phyloP scores from a whole-genome alignment of 1,140 invertebrate genomes.

The Coptotermes formosanus region DNA sequence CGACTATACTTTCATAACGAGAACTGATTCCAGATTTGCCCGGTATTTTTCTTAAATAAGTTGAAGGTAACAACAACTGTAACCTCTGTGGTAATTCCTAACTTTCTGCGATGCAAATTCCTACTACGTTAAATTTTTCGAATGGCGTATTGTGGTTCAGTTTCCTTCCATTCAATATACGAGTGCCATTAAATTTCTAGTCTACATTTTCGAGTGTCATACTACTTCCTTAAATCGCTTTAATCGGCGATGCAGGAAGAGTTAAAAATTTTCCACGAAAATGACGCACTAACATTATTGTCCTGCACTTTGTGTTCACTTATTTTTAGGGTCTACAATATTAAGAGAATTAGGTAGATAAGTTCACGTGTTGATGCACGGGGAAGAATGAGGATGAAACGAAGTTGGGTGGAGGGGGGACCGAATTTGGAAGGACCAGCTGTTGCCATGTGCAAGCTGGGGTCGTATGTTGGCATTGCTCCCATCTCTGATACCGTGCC shows the following conservation, averaged over 20 bases:
- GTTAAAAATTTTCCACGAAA: neutral
- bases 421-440: neutral
- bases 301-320: neutral
- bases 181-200: too few species aligned
- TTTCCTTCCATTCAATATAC: too few species aligned
- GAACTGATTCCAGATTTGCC: too few species aligned
- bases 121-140: too few species aligned
- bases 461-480: neutral
- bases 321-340: neutral
- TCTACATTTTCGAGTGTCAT: too few species aligned
- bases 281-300: neutral
- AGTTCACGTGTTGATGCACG: neutral
- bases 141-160: too few species aligned
- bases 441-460: constrained; percentile 4
- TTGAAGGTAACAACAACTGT: too few species aligned
- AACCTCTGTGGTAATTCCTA: too few species aligned
- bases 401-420: neutral
- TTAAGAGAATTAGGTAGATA: neutral
- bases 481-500: neutral
- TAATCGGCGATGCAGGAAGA: neutral
- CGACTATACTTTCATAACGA: too few species aligned
- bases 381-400: neutral
- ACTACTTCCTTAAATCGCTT: too few species aligned
- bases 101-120: too few species aligned
- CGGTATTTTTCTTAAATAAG: too few species aligned